Evolutionary conservation across 64 coral and sea anemone genomes (phyloP), one percentile per base, ranked within the genome.

Genomic region (Stylophora pistillata): DNA sequence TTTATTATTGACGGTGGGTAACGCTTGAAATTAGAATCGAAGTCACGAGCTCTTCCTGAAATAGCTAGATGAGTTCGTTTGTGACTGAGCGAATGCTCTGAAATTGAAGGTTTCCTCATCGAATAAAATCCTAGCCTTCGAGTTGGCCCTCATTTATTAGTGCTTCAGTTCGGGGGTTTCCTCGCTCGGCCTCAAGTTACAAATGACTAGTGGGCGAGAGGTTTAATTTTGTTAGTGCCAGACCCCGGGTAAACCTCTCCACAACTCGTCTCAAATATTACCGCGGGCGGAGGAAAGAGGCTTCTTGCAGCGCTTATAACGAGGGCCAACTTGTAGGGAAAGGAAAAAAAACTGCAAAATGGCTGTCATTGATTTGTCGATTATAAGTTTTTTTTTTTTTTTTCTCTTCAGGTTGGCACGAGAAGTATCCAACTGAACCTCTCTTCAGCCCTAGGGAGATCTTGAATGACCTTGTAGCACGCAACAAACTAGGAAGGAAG

Each of bases 1-100:
- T 98, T 98, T 53, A 92, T 98, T 28, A 80, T 98, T 91, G 89
- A 98, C 26, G 96, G 96, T 98, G 83, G 58, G 96, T 87, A 4
- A 2, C 28, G 10, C 28, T 10, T 64, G 56, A 20, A 10, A 16
- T 10, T 65, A 20, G 37, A 2, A 30, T 10, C 4, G 30, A 17
- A 53, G 21, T 16, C 16, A 21, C 17, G 23, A 21, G 6, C 61
- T 64, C 23, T 64, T 7, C 15, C 1, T 64, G 61, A 64, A 64
- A 64, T 17, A 25, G 7, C 20, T 68, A 0, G 6, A 25, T 25
- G 25, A 12, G 11, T 25, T 21, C 20, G n/a, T 27, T n/a, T 4
- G 25, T 25, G 37, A 47, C 37, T 7, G 7, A 47, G 23, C 10
- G 4, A 68, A 68, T 28, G 64, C 6, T n/a, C 64, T 25, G 21